phyloP scores from a whole-genome alignment of 2,113 vertebrate genomes.

The Physeter macrocephalus region DNA sequence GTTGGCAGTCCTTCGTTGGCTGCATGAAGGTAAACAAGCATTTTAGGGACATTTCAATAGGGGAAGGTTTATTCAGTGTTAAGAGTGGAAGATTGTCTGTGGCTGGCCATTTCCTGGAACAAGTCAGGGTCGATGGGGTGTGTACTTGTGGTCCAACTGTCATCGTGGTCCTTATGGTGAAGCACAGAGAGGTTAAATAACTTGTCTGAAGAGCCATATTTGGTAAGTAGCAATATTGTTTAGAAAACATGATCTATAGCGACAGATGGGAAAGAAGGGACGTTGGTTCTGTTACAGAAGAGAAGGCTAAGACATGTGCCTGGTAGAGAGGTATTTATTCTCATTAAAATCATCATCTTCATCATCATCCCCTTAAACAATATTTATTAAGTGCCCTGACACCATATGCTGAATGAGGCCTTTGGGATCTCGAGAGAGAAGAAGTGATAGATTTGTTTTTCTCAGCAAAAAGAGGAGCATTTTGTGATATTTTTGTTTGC shows the following conservation, averaged over 20 bases:
- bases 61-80: not conserved
- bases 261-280: not conserved
- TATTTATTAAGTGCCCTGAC: not conserved
- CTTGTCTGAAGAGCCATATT: not conserved
- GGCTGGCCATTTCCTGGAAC: not conserved
- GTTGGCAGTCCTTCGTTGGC: not conserved
- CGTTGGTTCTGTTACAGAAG: not conserved
- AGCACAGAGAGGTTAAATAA: not conserved
- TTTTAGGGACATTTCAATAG: not conserved
- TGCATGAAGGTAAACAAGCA: not conserved
- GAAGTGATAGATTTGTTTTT: conserved; percentile 34
- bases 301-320: not conserved
- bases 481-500: conserved; percentile 22
- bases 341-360: conserved; percentile 10
- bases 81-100: not conserved
- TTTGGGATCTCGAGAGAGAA: not conserved
- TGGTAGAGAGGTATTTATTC: not conserved
- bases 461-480: not conserved
- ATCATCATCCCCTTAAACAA: not conserved
- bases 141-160: not conserved
- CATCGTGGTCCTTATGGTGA: not conserved
- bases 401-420: not conserved
- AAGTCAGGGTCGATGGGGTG: not conserved
- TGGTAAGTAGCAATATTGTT: not conserved
- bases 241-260: not conserved